A percentile compares a stretch with the other conserved stretches of the same genome.
phyloP scores from a whole-genome alignment of 2,888 invertebrate species.

The Eristalis pertinax region DNA sequence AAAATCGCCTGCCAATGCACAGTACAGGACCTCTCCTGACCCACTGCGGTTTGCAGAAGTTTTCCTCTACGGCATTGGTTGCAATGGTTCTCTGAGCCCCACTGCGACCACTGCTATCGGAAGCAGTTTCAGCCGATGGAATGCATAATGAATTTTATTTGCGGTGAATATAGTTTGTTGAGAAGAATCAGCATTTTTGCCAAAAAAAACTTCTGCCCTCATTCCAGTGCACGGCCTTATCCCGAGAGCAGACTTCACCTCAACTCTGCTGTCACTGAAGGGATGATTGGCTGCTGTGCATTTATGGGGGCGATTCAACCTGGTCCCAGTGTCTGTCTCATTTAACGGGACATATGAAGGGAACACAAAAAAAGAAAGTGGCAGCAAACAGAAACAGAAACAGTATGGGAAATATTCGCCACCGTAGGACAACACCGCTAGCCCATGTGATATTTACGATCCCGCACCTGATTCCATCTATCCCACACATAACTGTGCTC shows the following conservation, averaged over 20 bases:
- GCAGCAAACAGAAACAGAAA: slow-evolving; percentile 5
- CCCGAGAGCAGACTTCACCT: neutral
- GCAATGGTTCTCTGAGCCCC: neutral
- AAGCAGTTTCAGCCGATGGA: slow-evolving; percentile 52
- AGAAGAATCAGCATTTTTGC: neutral
- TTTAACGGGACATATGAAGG: slow-evolving; percentile 39
- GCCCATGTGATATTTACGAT: slow-evolving; percentile 43
- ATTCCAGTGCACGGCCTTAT: neutral
- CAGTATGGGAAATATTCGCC: slow-evolving; percentile 25
- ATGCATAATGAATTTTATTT: slow-evolving; percentile 69
- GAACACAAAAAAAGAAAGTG: slow-evolving; percentile 19
- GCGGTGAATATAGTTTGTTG: slow-evolving; percentile 44
- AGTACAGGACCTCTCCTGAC: neutral
- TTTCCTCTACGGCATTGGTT: slow-evolving; percentile 8
- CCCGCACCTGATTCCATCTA: slow-evolving; percentile 46
- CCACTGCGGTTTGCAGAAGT: slow-evolving; percentile 42
- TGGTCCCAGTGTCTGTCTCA: neutral
- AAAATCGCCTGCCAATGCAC: slow-evolving; percentile 20
- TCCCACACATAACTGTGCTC: slow-evolving; percentile 56
- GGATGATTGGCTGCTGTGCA: neutral
- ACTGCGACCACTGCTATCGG: slow-evolving; percentile 42
- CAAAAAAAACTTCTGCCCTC: neutral
- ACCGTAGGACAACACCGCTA: slow-evolving; percentile 1
- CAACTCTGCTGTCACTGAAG: neutral
- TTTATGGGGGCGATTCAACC: neutral